Percentiles rank a stretch among this genome's conserved stretches.
These are phyloP conservation scores for Crematogaster levior DNA, from an alignment of 2,888 invertebrate genomes.

Conservation along the genomic window DNA sequence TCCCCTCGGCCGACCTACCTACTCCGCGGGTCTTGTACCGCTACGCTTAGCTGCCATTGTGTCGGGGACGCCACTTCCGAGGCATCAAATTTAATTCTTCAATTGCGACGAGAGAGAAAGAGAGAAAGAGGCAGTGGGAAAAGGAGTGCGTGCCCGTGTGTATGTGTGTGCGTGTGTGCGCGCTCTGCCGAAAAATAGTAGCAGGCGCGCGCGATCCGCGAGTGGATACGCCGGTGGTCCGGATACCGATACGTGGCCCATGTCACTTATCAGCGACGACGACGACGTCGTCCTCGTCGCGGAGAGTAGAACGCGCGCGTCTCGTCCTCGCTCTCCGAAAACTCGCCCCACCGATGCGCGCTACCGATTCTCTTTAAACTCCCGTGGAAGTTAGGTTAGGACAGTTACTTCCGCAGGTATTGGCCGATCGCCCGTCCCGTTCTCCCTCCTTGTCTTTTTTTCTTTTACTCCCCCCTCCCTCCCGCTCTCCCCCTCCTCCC, in stretches of 20 bases:
- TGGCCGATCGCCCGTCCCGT: slow-evolving; percentile 65
- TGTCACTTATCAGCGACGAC: slow-evolving; percentile 47
- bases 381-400: slow-evolving; percentile 76
- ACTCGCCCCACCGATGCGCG: slow-evolving; percentile 42
- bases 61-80: slow-evolving; percentile 84
- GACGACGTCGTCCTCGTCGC: neutral
- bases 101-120: slow-evolving; percentile 51
- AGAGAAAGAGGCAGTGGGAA: too few species aligned
- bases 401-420: slow-evolving; percentile 74
- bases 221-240: slow-evolving; percentile 4
- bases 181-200: slow-evolving; percentile 36
- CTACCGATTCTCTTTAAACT: slow-evolving; percentile 64
- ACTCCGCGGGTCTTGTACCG: slow-evolving; percentile 76
- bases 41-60: slow-evolving; percentile 84
- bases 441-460: neutral
- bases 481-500: neutral
- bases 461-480: neutral
- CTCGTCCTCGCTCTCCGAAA: slow-evolving; percentile 40
- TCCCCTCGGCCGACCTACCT: slow-evolving; percentile 47
- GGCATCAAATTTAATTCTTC: slow-evolving; percentile 82
- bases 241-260: slow-evolving; percentile 12
- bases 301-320: neutral
- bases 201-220: slow-evolving; percentile 29
- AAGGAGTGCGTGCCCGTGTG: neutral
- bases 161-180: neutral